Percentiles rank a stretch among this genome's conserved stretches.
Conservation (phyloP, 2,113 vertebrate genomes). For the Xenotilapia caudafasciata region DNA sequence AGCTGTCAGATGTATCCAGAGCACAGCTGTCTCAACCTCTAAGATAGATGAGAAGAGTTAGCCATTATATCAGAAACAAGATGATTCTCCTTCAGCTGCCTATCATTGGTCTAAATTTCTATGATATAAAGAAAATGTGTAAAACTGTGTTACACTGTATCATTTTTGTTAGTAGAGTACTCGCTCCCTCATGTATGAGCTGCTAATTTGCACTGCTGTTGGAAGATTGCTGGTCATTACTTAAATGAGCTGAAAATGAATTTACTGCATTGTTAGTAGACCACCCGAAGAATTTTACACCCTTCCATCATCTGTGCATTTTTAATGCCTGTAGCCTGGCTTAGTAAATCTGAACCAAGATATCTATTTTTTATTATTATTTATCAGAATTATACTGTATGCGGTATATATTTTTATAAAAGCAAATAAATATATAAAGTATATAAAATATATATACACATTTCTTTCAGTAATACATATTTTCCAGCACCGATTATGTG, state of each 20-base stretch:
- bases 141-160: background rate
- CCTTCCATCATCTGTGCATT: background rate
- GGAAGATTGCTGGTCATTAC: background rate
- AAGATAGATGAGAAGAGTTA: background rate
- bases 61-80: background rate
- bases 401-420: background rate
- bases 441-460: background rate
- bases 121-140: background rate
- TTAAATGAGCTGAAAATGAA: background rate
- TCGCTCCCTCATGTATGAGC: background rate
- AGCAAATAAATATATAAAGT: background rate
- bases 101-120: background rate
- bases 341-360: background rate
- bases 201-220: background rate
- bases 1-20: background rate
- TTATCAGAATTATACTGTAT: background rate
- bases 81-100: background rate
- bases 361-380: background rate
- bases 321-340: background rate
- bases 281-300: background rate
- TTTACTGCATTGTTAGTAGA: background rate
- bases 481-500: background rate
- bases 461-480: background rate
- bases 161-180: background rate
- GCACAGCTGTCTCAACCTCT: background rate